phyloP scores from a whole-genome alignment of 2,113 vertebrate species.

The Anarhynchus alexandrinus region DNA sequence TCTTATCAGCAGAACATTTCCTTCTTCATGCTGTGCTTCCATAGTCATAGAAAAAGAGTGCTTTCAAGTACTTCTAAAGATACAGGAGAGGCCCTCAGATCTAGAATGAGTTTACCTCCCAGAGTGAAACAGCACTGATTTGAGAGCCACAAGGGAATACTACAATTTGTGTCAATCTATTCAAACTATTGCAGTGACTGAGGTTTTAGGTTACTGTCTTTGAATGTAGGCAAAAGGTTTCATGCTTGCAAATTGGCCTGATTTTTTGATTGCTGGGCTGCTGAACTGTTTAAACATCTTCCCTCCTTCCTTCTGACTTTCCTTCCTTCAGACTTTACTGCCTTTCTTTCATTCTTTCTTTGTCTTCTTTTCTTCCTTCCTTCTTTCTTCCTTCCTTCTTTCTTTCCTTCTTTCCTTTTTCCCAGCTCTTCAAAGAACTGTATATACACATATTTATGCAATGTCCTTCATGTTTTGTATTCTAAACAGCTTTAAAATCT shows the following conservation, averaged over 20 bases:
- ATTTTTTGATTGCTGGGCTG: background rate
- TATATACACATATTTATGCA: background rate
- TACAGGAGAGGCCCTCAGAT: background rate
- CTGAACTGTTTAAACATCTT: background rate
- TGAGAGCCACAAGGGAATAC: background rate
- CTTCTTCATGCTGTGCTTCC: background rate
- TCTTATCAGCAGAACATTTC: background rate
- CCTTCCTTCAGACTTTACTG: background rate
- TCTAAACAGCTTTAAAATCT: background rate
- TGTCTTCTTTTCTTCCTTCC: too few species aligned
- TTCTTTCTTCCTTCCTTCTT: too few species aligned
- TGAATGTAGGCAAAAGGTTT: background rate
- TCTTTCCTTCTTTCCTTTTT: too few species aligned
- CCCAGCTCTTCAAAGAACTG: background rate
- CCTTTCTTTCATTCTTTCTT: too few species aligned
- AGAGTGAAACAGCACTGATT: background rate
- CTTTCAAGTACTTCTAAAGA: background rate
- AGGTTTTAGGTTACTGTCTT: background rate
- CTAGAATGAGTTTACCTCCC: background rate
- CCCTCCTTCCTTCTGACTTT: background rate
- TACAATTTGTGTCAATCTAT: background rate
- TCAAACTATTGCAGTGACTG: background rate
- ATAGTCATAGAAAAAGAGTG: background rate
- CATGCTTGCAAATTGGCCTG: background rate
- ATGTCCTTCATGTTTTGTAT: background rate